Base-by-base conservation (phyloP, 2,797 vertebrate species). In the Salmo trutta region DNA sequence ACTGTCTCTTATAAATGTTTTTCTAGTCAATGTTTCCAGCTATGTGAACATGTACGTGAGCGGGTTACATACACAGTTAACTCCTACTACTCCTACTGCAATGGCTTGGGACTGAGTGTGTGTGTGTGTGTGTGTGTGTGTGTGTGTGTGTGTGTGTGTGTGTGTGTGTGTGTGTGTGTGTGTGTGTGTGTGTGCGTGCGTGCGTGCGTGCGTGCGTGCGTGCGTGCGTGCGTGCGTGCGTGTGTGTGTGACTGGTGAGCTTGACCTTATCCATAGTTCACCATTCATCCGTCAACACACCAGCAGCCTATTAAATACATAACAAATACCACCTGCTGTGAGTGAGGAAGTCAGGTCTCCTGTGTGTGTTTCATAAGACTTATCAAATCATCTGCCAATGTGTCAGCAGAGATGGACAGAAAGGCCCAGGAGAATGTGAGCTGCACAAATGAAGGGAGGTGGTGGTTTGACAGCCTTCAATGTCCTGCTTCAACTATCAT, bases 191-290 rank as follows among this genome's bases (percentile, higher is more conserved):
- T n/a, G 16, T 5, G n/a, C 5, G 17, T n/a, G 19, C 1, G 4
- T 59, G 19, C 0, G 7, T 5, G 54, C 2, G 54, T 7, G 33
- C 0, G 5, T 1, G 33, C 0, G 5, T 33, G 5, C 0, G 33
- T 33, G 33, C 0, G 5, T 36, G 6, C 0, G 6, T 36, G 33
- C 0, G 36, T 7, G 33, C 5, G 33, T 5, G 31, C 0, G 31
- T 31, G 31, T 0, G 33, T 33, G 33, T 5, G 2, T 19, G n/a
- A 59, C 56, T n/a, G n/a, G 54, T 2, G 16, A 59, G 16, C 54
- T 2, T 59, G 4, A 3, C 16, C 54, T 56, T 56, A 56, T 56
- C 16, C 5, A 56, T 5, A 56, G 54, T 56, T 56, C 19, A 19
- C 54, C 16, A 14, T 59, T 56, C 16, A 56, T 19, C 15, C 19